Base-by-base conservation (phyloP, 2,797 vertebrate genomes). In the Enteromius fasciolatus region DNA sequence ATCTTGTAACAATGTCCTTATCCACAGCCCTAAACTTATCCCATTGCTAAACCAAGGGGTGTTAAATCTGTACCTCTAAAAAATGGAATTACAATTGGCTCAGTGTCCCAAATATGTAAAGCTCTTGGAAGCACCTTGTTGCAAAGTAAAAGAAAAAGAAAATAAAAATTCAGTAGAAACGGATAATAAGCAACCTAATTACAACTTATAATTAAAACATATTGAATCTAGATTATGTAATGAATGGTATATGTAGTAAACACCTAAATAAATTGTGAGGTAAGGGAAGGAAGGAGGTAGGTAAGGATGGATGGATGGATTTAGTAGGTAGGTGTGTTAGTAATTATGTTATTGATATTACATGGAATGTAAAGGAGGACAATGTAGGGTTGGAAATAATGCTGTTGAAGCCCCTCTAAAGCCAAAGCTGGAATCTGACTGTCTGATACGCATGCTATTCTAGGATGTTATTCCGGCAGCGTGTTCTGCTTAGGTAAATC, bases 401-500 rank as follows among this genome's bases (percentile, higher is more conserved):
- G 20, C 12, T 57, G 72, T 23, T 17, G 5, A n/a, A 75, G 18
- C 14, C 3, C 31, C 20, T 7, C 14, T 39, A 44, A 76, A 18
- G 5, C 6, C 20, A 57, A 57, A 15, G 4, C 20, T 57, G 48
- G 12, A 39, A 76, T 44, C 36, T 61, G 33, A 57, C 33, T 57
- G 73, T 57, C n/a, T 44, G 15, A 44, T 28, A 59, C 7, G 8
- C 31, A 48, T 33, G 25, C 28, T 48, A 64, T 33, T 66, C 28
- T 25, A 64, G 23, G 66, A 80, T 48, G 50, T 69, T 79, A 15
- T 69, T 39, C 48, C 33, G 41, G 23, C 3, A 72, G 28, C 23
- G 46, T 72, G 48, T 39, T 80, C 36, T 44, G 25, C 36, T 59
- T 80, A 18, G 6, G 68, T 72, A 80, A 72, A 80, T 61, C 67